These are phyloP conservation scores for Podilymbus podiceps DNA, from an alignment of 2,113 vertebrate species.

Conservation along the genomic window DNA sequence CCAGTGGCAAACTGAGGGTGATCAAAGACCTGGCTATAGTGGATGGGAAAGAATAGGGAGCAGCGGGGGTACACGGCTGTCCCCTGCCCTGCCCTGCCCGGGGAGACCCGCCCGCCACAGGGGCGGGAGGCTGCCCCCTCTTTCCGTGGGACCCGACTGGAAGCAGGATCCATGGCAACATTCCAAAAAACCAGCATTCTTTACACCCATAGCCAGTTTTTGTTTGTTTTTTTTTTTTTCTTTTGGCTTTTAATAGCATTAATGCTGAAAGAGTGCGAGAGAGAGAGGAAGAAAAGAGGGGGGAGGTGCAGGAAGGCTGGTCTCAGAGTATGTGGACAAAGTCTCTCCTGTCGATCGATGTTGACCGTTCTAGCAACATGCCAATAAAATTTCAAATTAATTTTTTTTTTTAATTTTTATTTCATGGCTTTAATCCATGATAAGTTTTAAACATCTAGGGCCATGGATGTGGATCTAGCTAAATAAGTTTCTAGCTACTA, in stretches of 20 bases:
- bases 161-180: slow-evolving; percentile 64
- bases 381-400: slow-evolving; percentile 87
- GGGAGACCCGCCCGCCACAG: slow-evolving; percentile 67
- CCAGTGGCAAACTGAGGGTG: slow-evolving; percentile 86
- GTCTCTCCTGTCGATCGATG: slow-evolving; percentile 67
- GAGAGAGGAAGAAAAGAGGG: neutral
- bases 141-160: slow-evolving; percentile 11
- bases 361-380: slow-evolving; percentile 76
- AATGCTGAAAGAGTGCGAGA: slow-evolving; percentile 20
- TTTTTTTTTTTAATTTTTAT: slow-evolving; percentile 70
- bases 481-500: slow-evolving; percentile 55
- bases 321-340: slow-evolving; percentile 69
- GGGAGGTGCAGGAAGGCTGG: slow-evolving; percentile 48
- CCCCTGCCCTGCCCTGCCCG: neutral
- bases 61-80: neutral
- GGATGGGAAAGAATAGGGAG: slow-evolving; percentile 82
- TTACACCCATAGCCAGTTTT: slow-evolving; percentile 66
- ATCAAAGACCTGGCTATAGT: slow-evolving; percentile 90
- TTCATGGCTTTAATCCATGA: slow-evolving; percentile 86
- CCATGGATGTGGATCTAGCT: slow-evolving; percentile 67
- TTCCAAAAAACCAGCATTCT: slow-evolving; percentile 74
- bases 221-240: neutral
- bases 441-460: slow-evolving; percentile 70
- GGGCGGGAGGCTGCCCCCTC: slow-evolving; percentile 26
- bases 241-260: slow-evolving; percentile 67